These are phyloP conservation scores for Neodiprion lecontei DNA, from an alignment of 1,140 invertebrate species.

Conservation along the genomic window DNA sequence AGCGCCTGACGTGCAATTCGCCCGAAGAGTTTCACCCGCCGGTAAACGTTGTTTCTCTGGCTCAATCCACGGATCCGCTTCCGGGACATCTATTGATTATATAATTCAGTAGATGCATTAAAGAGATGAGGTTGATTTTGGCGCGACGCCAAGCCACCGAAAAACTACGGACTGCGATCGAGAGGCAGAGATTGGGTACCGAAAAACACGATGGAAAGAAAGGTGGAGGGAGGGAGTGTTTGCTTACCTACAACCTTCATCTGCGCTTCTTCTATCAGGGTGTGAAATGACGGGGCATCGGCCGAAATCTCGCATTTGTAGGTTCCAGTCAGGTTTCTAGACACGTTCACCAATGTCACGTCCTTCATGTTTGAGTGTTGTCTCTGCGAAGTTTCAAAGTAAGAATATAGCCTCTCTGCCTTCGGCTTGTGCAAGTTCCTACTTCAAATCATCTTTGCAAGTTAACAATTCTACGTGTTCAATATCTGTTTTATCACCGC, in stretches of 20 bases:
- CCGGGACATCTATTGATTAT: constrained; percentile 57
- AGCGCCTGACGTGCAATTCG: constrained; percentile 78
- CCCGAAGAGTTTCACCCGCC: constrained; percentile 74
- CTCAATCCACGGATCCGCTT: constrained; percentile 51
- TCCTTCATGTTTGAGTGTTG: constrained; percentile 62
- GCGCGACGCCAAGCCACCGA: constrained; percentile 31
- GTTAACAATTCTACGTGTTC: too few species aligned
- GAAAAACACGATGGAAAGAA: neutral
- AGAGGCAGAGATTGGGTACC: neutral
- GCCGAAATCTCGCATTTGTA: constrained; percentile 82
- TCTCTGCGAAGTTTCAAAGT: constrained; percentile 53
- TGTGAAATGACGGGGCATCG: constrained; percentile 75
- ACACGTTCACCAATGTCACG: constrained; percentile 64
- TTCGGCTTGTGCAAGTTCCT: neutral
- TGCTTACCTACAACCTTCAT: constrained; percentile 77
- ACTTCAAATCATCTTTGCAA: too few species aligned
- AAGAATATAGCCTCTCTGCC: neutral
- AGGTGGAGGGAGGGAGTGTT: neutral
- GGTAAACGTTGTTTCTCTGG: constrained; percentile 51
- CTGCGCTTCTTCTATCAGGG: constrained; percentile 66
- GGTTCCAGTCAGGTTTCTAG: constrained; percentile 68
- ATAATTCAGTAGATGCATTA: constrained; percentile 35
- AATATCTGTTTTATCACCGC: too few species aligned
- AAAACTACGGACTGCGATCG: constrained; percentile 19
- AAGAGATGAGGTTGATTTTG: constrained; percentile 39